Evolutionary conservation across 2,797 vertebrate species (phyloP).

Genomic region (Smutsia temminckii): DNA sequence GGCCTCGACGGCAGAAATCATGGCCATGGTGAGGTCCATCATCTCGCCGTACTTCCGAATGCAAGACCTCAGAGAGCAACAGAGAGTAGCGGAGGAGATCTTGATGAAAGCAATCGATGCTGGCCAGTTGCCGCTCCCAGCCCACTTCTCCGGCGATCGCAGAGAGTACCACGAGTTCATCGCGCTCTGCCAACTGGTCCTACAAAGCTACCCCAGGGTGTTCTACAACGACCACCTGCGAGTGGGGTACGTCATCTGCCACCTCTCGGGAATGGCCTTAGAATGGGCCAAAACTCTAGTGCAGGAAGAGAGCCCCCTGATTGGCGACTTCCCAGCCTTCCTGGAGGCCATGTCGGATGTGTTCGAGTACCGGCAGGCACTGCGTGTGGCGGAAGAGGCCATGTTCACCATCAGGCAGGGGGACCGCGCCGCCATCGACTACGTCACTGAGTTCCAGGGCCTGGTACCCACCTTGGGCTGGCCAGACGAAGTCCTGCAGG

Average conservation of each 20-base stretch:
- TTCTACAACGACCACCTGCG: constrained; percentile 8
- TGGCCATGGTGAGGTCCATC: constrained; percentile 11
- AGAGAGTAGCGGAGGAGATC: constrained; percentile 41
- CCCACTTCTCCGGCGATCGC: constrained; percentile 54
- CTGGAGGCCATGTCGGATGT: constrained; percentile 53
- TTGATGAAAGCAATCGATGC: neutral
- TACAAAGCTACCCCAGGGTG: constrained; percentile 42
- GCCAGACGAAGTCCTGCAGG: constrained; percentile 71
- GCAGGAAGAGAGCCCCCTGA: neutral
- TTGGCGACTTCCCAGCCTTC: constrained; percentile 39
- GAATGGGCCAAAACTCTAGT: constrained; percentile 56
- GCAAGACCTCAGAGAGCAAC: constrained; percentile 63
- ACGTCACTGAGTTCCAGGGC: constrained; percentile 70
- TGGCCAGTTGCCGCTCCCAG: neutral
- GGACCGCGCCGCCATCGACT: neutral
- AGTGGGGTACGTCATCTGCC: constrained; percentile 36
- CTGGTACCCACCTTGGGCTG: constrained; percentile 70
- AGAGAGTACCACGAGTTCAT: constrained; percentile 70
- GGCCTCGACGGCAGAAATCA: neutral
- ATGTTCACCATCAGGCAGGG: constrained; percentile 68
- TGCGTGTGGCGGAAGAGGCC: constrained; percentile 64
- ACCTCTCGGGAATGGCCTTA: constrained; percentile 59
- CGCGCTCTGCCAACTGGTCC: constrained; percentile 61
- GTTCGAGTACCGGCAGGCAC: constrained; percentile 60
- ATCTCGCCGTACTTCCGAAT: constrained; percentile 63